Conservation (phyloP, 2,888 invertebrate species). For the Pachydiplax longipennis region DNA sequence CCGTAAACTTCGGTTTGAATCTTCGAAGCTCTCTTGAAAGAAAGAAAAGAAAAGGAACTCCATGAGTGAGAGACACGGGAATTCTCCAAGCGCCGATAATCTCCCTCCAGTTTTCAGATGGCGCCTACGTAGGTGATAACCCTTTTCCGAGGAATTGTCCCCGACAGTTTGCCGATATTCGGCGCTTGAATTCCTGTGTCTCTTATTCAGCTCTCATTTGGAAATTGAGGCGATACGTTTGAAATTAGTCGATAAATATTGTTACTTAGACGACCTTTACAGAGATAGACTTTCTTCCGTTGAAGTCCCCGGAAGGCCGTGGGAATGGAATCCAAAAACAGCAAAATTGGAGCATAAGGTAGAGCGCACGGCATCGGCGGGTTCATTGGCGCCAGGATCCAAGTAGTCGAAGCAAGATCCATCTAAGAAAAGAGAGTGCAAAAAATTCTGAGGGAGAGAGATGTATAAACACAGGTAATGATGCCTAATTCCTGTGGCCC, state of each 20-base stretch:
- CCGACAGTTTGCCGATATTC: no score
- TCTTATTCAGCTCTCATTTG: no score
- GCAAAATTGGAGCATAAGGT: neutral
- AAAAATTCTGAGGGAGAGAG: constrained; percentile 20
- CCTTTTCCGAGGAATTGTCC: no score
- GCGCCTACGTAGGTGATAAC: no score
- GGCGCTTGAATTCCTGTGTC: no score
- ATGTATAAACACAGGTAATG: constrained; percentile 44
- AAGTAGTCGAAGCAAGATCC: neutral
- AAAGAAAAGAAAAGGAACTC: no score
- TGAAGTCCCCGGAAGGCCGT: neutral
- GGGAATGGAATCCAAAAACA: neutral
- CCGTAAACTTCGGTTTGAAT: no score
- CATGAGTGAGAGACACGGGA: no score
- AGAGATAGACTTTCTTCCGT: neutral
- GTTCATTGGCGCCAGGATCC: constrained; percentile 21
- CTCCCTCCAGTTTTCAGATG: no score
- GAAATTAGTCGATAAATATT: neutral
- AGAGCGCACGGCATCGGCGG: neutral
- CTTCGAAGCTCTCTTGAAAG: no score
- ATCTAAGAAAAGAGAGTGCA: neutral
- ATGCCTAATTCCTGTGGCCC: constrained; percentile 26
- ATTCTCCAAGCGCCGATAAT: no score
- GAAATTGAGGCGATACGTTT: no score
- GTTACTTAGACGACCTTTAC: neutral